A percentile compares a stretch with the other conserved stretches of the same genome.
Evolutionary conservation across 1,140 invertebrate genomes (phyloP).

Genomic region (Hermatobates lingyangjiaoensis): DNA sequence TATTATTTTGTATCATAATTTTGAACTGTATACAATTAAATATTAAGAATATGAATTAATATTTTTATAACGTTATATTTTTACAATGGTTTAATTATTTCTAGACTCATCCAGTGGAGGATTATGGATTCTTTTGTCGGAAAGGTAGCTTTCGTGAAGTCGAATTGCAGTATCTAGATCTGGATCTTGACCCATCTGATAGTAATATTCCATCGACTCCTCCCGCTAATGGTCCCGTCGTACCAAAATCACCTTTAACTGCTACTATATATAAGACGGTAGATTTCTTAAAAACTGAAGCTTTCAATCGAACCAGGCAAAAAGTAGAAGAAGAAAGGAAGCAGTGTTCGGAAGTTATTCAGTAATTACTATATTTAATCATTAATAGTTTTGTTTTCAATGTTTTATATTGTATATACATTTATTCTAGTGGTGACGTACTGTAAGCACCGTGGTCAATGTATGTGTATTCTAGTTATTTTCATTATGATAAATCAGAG

Average conservation of each 20-base stretch:
- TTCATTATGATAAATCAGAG: no score
- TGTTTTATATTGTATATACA: no score
- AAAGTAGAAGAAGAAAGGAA: conserved; percentile 45
- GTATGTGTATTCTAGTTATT: no score
- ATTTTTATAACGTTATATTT: not conserved
- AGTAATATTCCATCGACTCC: conserved; percentile 9
- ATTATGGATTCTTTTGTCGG: not conserved
- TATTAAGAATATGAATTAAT: no score
- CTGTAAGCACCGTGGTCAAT: no score
- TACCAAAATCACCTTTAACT: conserved; percentile 1
- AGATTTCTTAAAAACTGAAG: conserved; percentile 79
- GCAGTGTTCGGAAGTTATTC: conserved; percentile 6
- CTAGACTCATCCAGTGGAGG: conserved; percentile 15
- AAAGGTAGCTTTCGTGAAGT: conserved; percentile 9
- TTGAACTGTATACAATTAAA: no score
- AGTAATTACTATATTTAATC: no score
- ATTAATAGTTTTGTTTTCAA: no score
- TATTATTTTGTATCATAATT: no score
- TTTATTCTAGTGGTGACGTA: no score
- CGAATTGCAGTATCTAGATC: conserved; percentile 51
- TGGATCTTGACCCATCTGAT: conserved; percentile 37
- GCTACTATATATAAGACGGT: conserved; percentile 68
- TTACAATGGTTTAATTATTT: conserved; percentile 3
- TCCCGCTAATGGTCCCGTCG: not conserved
- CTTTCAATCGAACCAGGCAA: conserved; percentile 69